Evolutionary conservation across 1,140 invertebrate genomes (phyloP).

Genomic region (Cherax quadricarinatus): DNA sequence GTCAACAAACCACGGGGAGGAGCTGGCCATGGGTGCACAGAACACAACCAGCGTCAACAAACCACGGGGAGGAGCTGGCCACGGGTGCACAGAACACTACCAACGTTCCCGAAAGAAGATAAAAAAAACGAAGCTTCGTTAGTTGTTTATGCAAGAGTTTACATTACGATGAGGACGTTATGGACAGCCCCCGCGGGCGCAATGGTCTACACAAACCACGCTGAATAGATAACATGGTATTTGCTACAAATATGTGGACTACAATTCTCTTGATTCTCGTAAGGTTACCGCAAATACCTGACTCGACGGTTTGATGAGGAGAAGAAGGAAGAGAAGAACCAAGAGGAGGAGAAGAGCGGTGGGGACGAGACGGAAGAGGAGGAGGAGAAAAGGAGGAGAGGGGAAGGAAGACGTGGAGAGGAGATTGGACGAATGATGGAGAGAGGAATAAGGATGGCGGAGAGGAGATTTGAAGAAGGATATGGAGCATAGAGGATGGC

Average conservation of each 20-base stretch:
- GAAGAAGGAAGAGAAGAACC: neutral
- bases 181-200: neutral
- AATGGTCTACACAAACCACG: constrained; percentile 1
- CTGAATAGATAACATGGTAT: constrained; percentile 15
- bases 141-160: constrained; percentile 4
- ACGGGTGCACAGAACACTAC: too few relatives aligned
- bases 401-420: neutral
- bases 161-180: neutral
- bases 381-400: neutral
- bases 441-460: too few relatives aligned
- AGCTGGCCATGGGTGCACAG: too few relatives aligned
- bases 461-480: neutral
- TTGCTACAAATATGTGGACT: constrained; percentile 15
- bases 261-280: neutral
- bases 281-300: neutral
- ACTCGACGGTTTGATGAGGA: neutral
- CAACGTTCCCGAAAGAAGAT: too few relatives aligned
- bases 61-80: too few relatives aligned
- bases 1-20: too few relatives aligned
- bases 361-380: neutral
- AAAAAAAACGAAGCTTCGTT: too few relatives aligned
- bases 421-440: too few relatives aligned
- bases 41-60: too few relatives aligned
- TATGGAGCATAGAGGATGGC: neutral
- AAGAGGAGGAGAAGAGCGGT: neutral